Percentiles rank a stretch among this genome's conserved stretches.
phyloP scores from a whole-genome alignment of 2,888 invertebrate genomes.

The Cylloceria caligata region DNA sequence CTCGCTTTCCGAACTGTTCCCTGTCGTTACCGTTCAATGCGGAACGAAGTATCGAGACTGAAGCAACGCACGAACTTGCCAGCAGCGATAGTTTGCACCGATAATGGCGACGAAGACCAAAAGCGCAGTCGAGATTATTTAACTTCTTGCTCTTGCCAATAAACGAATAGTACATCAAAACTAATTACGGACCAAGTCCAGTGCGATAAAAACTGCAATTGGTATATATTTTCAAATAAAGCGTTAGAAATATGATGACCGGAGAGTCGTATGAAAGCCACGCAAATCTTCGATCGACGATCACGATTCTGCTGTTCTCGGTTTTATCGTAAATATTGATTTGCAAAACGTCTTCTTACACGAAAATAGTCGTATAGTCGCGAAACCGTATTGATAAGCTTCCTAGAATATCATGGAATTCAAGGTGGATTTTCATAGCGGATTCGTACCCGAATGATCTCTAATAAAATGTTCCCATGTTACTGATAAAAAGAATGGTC shows the following conservation, averaged over 20 bases:
- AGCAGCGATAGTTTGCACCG: constrained; percentile 14
- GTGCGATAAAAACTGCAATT: not conserved
- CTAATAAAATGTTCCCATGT: no score
- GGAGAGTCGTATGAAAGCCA: not conserved
- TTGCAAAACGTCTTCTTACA: not conserved
- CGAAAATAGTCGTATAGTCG: no score
- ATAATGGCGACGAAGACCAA: not conserved
- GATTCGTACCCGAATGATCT: no score
- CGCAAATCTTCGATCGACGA: not conserved
- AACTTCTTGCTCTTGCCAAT: not conserved
- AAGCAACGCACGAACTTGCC: not conserved
- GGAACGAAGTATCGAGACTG: constrained; percentile 19
- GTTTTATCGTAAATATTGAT: constrained; percentile 30
- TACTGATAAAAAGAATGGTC: no score
- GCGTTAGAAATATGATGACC: not conserved
- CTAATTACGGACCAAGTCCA: not conserved
- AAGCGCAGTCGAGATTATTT: not conserved
- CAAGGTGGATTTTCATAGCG: no score
- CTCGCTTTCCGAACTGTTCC: not conserved
- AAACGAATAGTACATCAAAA: not conserved
- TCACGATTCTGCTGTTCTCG: not conserved
- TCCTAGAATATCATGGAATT: no score
- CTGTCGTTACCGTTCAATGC: constrained; percentile 6
- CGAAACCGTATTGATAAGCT: no score
- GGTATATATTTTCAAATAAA: not conserved